phyloP scores from a whole-genome alignment of 1,140 invertebrate species.

The Penaeus japonicus region DNA sequence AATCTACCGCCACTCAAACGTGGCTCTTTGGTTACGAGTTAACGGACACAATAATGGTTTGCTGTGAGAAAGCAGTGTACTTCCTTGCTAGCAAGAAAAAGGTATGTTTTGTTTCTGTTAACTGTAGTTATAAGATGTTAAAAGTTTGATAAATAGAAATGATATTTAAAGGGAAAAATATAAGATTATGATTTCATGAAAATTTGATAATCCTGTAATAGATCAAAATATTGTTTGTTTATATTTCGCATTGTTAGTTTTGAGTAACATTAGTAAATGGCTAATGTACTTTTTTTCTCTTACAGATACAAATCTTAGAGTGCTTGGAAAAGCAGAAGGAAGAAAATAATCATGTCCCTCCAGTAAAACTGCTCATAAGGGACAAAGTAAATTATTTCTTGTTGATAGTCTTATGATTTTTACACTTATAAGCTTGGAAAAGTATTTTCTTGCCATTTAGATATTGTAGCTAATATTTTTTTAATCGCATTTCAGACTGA shows the following conservation, averaged over 20 bases:
- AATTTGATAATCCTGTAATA: no score
- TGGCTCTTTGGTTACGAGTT: conserved; percentile 98
- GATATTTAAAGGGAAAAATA: no score
- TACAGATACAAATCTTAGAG: conserved; percentile 87
- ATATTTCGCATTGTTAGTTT: no score
- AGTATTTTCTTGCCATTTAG: neutral
- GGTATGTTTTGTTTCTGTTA: conserved; percentile 15
- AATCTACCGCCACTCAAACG: conserved; percentile 92
- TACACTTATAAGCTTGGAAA: neutral
- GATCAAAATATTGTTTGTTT: no score
- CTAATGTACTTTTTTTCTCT: conserved; percentile 3
- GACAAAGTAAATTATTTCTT: conserved; percentile 78
- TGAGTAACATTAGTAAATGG: neutral
- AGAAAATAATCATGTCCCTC: conserved; percentile 79
- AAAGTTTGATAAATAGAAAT: no score
- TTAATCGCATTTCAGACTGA: conserved; percentile 76
- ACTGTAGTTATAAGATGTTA: no score
- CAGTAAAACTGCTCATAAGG: conserved; percentile 85
- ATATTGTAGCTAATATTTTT: neutral
- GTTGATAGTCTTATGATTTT: neutral
- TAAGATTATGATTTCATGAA: no score
- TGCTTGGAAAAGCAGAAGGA: conserved; percentile 89
- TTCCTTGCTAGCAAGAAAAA: conserved; percentile 98
- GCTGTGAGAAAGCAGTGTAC: conserved; percentile 83
- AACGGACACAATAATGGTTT: conserved; percentile 92